Evolutionary conservation across 2,888 invertebrate species (phyloP), one percentile per base, ranked within the genome.

Genomic region (Colostygia pectinataria): DNA sequence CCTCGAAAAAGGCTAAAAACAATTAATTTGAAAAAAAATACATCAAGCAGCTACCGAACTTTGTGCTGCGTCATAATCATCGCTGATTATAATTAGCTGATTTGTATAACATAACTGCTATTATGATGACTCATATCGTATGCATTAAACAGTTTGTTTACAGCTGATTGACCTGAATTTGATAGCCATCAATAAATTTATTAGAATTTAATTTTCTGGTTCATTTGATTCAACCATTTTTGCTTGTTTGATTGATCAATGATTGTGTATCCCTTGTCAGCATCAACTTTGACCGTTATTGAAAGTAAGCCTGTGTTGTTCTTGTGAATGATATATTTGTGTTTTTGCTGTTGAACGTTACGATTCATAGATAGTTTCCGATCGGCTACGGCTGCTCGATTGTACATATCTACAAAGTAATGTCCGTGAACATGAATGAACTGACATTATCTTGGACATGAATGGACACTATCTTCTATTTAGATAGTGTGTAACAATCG

Each of bases 31-130:
- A n/a, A n/a, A n/a, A n/a, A n/a, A n/a, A n/a, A n/a, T n/a, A n/a
- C n/a, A n/a, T n/a, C n/a, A n/a, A n/a, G n/a, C n/a, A n/a, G n/a
- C n/a, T n/a, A n/a, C n/a, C n/a, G n/a, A n/a, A n/a, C n/a, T n/a
- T n/a, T n/a, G n/a, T n/a, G n/a, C n/a, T 18, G 2, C 6, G 20
- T 6, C 3, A 5, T 20, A 2, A 6, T 4, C 20, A 43, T 18
- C 10, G 20, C 29, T 12, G 31, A 36, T 39, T 43, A 27, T 20
- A 37, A 50, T 43, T 37, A 40, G 7, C 25, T 48, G 47, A 51
- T 53, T 65, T 65, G 68, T 67, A 71, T 73, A 68, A 70, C 65
- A 74, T 71, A 76, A 72, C 71, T 72, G 71, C 64, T 68, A 68
- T n/a, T n/a, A n/a, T n/a, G n/a, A n/a, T 74, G 63, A 75, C 72